Base-by-base conservation (phyloP, 2,113 vertebrate genomes). In the Corythornis vintsioides region DNA sequence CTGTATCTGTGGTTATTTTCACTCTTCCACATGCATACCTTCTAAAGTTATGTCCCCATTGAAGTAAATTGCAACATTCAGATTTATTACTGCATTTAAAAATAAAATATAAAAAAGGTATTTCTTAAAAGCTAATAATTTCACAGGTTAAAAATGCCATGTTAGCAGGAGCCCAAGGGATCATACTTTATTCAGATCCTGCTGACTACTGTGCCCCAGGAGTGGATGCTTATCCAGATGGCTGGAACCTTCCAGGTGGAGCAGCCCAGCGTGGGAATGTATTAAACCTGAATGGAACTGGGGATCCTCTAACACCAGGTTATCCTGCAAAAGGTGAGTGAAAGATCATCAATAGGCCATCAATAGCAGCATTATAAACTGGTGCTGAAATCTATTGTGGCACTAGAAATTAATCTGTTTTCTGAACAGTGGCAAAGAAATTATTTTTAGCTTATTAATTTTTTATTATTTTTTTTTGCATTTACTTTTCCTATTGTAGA, bases 161-260 rank as follows among this genome's bases (percentile, higher is more conserved):
- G 78, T 83, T 97, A 76, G 98, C 98, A 1, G 98, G 99, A 90
- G 99, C 99, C 33, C 97, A 96, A 63, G 99, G 99, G 6, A 97
- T 99, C 93, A 98, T 99, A 90, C 97, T 99, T 92, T 99, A 98
- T 94, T 99, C 99, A 22, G 99, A 99, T 73, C 99, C 99, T 25
- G 98, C 98, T 45, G 99, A 99, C 96, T 99, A 99, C 93, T 98
- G 97, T 24, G 98, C 99, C 3, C 95, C 96, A 11, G 98, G 97
- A 47, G 98, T 99, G 43, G 71, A 98, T 74, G 91, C 98, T 5
- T 99, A 99, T 93, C 99, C 99, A 52, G 53, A 94, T 13, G 99
- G 99, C 70, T 99, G 99, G 99, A 99, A 99, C 90, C 98, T 99
- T 53, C 99, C 99, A 10, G 98, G 98, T 17, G 94, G 97, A 74